Percentiles rank a stretch among this genome's conserved stretches.
Evolutionary conservation across 2,797 vertebrate species (phyloP).

Genomic region (Sciurus carolinensis): DNA sequence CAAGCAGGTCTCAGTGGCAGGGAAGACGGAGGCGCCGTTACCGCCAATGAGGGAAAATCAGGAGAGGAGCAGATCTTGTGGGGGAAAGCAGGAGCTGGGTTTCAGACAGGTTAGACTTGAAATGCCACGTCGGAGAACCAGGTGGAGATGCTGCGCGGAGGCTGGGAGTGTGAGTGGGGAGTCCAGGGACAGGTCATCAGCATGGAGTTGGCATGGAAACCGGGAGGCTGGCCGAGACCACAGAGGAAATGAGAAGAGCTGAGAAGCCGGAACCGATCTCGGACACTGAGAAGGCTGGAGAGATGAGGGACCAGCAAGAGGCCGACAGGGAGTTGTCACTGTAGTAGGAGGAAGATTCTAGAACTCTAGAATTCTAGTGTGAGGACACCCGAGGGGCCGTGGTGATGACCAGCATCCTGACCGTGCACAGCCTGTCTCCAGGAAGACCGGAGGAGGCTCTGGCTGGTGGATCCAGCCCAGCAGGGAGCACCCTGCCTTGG

Average conservation of each 20-base stretch:
- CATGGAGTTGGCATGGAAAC: accelerated
- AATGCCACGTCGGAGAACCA: neutral
- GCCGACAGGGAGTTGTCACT: neutral
- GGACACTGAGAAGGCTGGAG: neutral
- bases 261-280: neutral
- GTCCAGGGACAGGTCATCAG: neutral
- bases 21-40: neutral
- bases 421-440: neutral
- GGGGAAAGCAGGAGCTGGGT: neutral
- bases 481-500: neutral
- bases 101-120: neutral
- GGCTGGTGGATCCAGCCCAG: neutral
- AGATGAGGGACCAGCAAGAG: neutral
- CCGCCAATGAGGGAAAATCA: neutral
- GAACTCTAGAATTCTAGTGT: neutral
- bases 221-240: neutral
- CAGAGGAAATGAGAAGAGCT: neutral
- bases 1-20: neutral
- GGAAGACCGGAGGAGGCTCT: neutral
- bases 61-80: neutral
- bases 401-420: neutral
- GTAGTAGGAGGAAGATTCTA: neutral
- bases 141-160: neutral
- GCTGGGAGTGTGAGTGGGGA: neutral
- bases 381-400: neutral